These are phyloP conservation scores for Syrphus vitripennis DNA, from an alignment of 2,888 invertebrate species.

Conservation along the genomic window DNA sequence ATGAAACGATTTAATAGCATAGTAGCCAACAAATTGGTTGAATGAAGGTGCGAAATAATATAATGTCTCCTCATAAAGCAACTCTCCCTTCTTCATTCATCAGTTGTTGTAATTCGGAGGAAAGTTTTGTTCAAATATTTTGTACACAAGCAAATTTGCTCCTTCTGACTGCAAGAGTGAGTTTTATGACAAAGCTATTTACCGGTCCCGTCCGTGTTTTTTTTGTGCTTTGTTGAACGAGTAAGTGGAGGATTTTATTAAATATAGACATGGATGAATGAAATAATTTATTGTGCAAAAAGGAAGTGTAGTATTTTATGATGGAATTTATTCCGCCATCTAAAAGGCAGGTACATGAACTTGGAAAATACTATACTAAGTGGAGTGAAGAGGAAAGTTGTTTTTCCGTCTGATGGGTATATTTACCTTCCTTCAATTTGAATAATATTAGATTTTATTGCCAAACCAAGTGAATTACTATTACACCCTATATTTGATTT, in stretches of 20 bases:
- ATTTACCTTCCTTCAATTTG: background rate
- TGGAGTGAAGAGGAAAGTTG: background rate
- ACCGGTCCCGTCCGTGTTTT: background rate
- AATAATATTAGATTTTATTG: background rate
- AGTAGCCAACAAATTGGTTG: background rate
- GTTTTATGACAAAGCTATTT: background rate
- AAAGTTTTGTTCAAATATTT: background rate
- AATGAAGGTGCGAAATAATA: background rate
- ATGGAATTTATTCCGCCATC: background rate
- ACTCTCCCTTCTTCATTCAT: background rate
- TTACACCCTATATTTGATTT: background rate
- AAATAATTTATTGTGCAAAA: conserved; percentile 18
- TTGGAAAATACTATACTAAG: background rate
- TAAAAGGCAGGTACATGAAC: background rate
- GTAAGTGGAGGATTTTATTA: conserved; percentile 25
- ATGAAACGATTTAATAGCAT: background rate
- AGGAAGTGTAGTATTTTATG: conserved; percentile 16
- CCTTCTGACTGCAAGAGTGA: background rate
- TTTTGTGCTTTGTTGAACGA: no score
- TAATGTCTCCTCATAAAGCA: background rate
- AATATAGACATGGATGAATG: conserved; percentile 26
- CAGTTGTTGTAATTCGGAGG: background rate
- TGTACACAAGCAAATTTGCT: background rate
- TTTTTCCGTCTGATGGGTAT: background rate
- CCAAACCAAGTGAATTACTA: background rate